phyloP scores from a whole-genome alignment of 2,888 invertebrate species.

The Neoaliturus tenellus region DNA sequence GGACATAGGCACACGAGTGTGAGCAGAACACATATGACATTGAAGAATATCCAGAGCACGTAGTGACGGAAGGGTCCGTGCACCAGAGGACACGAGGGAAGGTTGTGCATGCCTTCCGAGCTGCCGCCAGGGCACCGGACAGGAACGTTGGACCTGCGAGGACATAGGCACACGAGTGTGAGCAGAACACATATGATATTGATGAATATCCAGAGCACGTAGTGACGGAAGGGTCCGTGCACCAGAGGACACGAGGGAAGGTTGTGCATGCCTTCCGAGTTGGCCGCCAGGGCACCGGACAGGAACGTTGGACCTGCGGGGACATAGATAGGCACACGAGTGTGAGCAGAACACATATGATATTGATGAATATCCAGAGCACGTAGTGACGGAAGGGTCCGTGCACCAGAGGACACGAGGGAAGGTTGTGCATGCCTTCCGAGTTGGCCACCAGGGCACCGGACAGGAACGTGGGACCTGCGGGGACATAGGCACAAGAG shows the following conservation, averaged over 20 bases:
- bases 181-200: constrained; percentile 90
- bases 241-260: constrained; percentile 91
- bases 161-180: constrained; percentile 85
- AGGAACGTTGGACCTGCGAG: constrained; percentile 85
- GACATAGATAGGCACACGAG: constrained; percentile 74
- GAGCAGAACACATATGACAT: constrained; percentile 89
- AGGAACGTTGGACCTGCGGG: constrained; percentile 81
- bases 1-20: too few relatives aligned
- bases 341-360: constrained; percentile 89
- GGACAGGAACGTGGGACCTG: constrained; percentile 84
- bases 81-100: constrained; percentile 90
- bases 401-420: constrained; percentile 90
- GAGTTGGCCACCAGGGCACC: constrained; percentile 90
- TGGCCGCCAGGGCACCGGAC: constrained; percentile 88
- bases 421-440: constrained; percentile 84
- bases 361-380: constrained; percentile 92
- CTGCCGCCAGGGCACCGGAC: constrained; percentile 90
- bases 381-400: constrained; percentile 94
- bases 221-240: constrained; percentile 91
- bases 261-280: constrained; percentile 85
- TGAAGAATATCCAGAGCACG: constrained; percentile 93
- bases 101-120: constrained; percentile 84
- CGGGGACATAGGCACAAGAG: constrained; percentile 76
- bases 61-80: constrained; percentile 93
- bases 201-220: constrained; percentile 93